phyloP scores from a whole-genome alignment of 1,140 invertebrate species.

The Heliconius congener region DNA sequence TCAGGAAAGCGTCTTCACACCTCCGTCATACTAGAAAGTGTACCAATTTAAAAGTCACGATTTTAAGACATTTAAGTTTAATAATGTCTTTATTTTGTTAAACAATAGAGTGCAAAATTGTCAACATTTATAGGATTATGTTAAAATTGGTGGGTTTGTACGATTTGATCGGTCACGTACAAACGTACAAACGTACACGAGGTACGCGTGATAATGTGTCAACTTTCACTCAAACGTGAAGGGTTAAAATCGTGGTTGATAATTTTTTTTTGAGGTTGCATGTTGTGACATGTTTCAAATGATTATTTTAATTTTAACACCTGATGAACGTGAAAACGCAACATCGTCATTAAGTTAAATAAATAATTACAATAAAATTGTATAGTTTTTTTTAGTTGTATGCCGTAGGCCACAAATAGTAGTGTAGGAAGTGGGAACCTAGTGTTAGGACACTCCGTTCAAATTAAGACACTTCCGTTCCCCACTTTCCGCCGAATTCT shows the following conservation, averaged over 20 bases:
- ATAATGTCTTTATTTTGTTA: constrained; percentile 32
- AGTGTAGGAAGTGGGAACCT: no score
- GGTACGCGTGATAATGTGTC: constrained; percentile 58
- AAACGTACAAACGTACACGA: constrained; percentile 59
- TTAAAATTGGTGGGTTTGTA: constrained; percentile 45
- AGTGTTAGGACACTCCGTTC: no score
- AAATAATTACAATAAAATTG: no score
- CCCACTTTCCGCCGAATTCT: no score
- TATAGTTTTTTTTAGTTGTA: neutral
- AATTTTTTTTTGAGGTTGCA: constrained; percentile 52
- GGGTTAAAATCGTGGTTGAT: constrained; percentile 38
- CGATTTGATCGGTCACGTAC: constrained; percentile 70
- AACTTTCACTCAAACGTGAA: constrained; percentile 61
- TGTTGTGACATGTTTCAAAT: constrained; percentile 37
- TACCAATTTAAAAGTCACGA: constrained; percentile 62
- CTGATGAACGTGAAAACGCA: neutral
- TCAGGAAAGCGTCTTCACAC: constrained; percentile 38
- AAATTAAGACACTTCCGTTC: no score
- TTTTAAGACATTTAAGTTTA: constrained; percentile 24
- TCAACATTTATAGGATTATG: constrained; percentile 26
- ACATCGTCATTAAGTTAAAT: neutral
- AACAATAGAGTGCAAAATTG: constrained; percentile 49
- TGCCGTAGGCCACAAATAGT: no score
- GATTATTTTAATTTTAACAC: neutral
- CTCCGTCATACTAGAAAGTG: constrained; percentile 50